Evolutionary conservation across 2,797 vertebrate species (phyloP).

Genomic region (Neosilurus mollespiculum): DNA sequence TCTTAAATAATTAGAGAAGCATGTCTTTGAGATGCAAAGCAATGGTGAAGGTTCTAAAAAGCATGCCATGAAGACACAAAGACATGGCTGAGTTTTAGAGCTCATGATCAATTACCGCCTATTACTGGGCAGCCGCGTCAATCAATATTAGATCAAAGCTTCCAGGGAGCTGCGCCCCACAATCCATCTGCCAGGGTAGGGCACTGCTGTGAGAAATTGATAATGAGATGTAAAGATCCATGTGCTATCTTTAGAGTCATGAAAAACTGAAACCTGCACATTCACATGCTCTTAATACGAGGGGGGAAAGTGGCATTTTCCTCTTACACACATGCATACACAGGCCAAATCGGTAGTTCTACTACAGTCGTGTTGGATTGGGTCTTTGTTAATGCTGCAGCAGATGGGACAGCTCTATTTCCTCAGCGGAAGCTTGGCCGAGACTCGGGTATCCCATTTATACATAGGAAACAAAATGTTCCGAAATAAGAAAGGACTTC

Average conservation of each 20-base stretch:
- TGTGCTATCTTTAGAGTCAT: conserved; percentile 58
- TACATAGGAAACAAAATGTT: conserved; percentile 33
- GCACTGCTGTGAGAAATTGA: conserved; percentile 46
- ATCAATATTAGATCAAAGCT: conserved; percentile 75
- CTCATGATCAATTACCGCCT: conserved; percentile 64
- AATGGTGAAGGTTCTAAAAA: conserved; percentile 4
- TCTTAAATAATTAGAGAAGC: conserved; percentile 9
- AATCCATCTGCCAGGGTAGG: conserved; percentile 61
- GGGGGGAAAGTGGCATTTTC: not conserved
- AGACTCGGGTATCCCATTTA: conserved; percentile 25
- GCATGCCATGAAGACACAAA: not conserved
- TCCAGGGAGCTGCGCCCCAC: conserved; percentile 59
- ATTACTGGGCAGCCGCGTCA: conserved; percentile 63
- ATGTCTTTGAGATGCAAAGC: not conserved
- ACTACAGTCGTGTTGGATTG: conserved; percentile 38
- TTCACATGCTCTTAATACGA: conserved; percentile 23
- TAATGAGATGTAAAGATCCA: conserved; percentile 56
- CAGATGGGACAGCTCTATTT: conserved; percentile 49
- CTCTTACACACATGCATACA: not conserved
- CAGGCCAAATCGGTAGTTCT: conserved; percentile 20
- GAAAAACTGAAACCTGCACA: conserved; percentile 1
- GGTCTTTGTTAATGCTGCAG: conserved; percentile 21
- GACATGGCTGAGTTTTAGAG: conserved; percentile 35
- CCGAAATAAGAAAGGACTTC: conserved; percentile 19
- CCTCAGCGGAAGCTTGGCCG: conserved; percentile 29